Evolutionary conservation across 2,797 vertebrate species (phyloP), one percentile per base, ranked within the genome.

Genomic region (Sardinella longiceps): DNA sequence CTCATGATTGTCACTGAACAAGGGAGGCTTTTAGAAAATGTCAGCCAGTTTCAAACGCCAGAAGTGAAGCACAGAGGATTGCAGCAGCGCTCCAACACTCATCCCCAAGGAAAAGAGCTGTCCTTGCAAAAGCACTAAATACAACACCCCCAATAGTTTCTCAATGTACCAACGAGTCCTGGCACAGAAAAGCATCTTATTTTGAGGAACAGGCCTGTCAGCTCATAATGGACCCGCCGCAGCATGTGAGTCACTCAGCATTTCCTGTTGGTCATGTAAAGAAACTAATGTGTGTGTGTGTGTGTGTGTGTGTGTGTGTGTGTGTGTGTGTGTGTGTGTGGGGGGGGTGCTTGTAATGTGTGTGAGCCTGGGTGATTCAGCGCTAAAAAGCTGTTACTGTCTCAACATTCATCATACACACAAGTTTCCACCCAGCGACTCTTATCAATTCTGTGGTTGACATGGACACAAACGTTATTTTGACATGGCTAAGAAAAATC

Each of bases 181-280:
- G 5, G 51, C 51, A 56, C 60, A 63, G n/a, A 30, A 30, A 63
- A 63, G 60, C 60, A 30, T 63, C 60, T 45, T 12, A 80, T 43
- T 39, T 39, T 43, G 45, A 81, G 58, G 20, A 81, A 20, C 43
- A 81, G 56, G 70, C 48, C n/a, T 60, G 58, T 63, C 6, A 63
- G 7, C n/a, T 12, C 48, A 50, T 14, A 50, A 12, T 9, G 1
- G 10, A 23, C 3, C 60, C 74, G 5, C 53, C 7, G 0, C 18
- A 14, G 86, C 56, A 37, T n/a, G 1, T 83, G 39, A 82, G 12
- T 84, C 60, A 63, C 53, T 45, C 46, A 37, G 25, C 80, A 84
- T 23, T 81, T 86, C 77, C 85, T 82, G 60, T 50, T 81, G 80
- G 37, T 51, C 25, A 30, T 30, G 28, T 25, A 30, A 14, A 33